phyloP scores from a whole-genome alignment of 2,113 vertebrate species.

The Martes martes region DNA sequence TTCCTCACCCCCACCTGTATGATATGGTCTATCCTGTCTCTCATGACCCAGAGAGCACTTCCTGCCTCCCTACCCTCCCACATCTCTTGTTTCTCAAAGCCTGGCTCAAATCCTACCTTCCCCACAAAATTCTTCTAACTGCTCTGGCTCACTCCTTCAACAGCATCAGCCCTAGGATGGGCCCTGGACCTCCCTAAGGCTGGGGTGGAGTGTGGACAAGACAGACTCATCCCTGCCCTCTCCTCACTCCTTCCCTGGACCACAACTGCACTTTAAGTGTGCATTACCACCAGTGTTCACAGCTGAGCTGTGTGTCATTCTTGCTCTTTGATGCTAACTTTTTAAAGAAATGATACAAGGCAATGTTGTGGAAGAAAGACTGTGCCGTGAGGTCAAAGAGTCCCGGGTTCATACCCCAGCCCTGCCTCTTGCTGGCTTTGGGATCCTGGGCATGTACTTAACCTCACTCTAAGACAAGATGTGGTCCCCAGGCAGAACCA shows the following conservation, averaged over 20 bases:
- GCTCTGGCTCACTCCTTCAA: neutral
- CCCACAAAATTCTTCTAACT: neutral
- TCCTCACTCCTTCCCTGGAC: neutral
- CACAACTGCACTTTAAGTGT: neutral
- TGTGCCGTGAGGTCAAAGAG: neutral
- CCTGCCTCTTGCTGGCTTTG: neutral
- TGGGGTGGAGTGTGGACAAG: neutral
- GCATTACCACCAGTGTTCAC: accelerated
- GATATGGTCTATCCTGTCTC: neutral
- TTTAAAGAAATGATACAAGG: neutral
- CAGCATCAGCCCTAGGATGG: accelerated
- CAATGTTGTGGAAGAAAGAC: neutral
- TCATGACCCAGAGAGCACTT: neutral
- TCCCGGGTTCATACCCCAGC: neutral
- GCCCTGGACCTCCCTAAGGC: neutral
- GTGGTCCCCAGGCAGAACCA: neutral
- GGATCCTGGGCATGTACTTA: neutral
- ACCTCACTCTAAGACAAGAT: neutral
- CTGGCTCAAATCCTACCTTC: neutral
- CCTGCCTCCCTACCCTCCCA: neutral
- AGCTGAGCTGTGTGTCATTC: neutral
- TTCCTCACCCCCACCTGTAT: neutral
- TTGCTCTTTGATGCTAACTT: neutral
- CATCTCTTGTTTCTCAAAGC: neutral
- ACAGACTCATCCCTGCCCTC: neutral